Evolutionary conservation across 35 echinoderm and acorn worm genomes (phyloP).

Genomic region (Acanthaster planci): DNA sequence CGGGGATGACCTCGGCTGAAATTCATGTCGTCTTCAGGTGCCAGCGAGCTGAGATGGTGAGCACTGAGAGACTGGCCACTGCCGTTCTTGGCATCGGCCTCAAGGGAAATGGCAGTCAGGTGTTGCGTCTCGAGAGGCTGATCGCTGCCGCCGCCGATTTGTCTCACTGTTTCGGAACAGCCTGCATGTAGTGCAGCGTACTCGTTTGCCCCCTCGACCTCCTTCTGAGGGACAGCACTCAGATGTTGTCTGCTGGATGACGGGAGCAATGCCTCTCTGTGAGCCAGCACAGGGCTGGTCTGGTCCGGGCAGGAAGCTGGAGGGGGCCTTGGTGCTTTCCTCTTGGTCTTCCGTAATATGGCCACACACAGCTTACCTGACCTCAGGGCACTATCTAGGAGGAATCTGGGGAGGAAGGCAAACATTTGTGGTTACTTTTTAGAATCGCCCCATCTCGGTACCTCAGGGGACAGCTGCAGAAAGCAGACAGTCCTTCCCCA

Average conservation of each 20-base stretch:
- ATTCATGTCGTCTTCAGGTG: neutral
- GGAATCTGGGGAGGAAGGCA: conserved; percentile 31
- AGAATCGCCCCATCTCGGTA: neutral
- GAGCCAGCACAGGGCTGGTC: neutral
- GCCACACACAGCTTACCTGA: conserved; percentile 63
- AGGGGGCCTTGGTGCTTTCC: conserved; percentile 71
- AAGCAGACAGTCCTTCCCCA: neutral
- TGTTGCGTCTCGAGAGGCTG: neutral
- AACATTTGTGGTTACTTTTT: conserved; percentile 2
- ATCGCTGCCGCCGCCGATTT: neutral
- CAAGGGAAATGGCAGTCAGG: neutral
- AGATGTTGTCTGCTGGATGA: neutral
- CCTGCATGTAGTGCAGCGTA: too few species aligned
- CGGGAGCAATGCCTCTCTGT: neutral
- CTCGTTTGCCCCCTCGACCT: neutral
- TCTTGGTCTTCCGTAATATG: conserved; percentile 78
- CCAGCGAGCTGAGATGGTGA: neutral
- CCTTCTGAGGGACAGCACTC: neutral
- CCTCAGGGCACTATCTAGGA: conserved; percentile 67
- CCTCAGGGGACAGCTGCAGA: neutral
- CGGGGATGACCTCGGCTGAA: neutral
- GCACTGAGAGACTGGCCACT: neutral
- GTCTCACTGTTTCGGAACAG: too few species aligned
- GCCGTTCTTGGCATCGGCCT: neutral
- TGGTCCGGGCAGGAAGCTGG: neutral